A percentile compares a stretch with the other conserved stretches of the same genome.
These are phyloP conservation scores for Megaceryle torquata DNA, from an alignment of 2,113 vertebrate genomes.

Conservation along the genomic window DNA sequence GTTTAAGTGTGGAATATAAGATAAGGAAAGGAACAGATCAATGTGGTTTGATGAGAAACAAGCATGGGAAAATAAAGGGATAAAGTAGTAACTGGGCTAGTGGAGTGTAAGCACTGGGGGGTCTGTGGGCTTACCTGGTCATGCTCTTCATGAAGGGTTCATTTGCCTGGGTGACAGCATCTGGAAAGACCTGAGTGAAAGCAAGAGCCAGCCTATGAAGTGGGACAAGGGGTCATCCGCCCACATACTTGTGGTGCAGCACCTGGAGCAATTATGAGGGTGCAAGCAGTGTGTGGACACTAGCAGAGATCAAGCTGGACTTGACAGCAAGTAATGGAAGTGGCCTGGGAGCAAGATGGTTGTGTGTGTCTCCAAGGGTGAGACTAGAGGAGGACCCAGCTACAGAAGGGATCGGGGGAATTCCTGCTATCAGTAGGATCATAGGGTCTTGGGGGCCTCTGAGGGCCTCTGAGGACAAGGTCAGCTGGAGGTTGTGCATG, in stretches of 20 bases:
- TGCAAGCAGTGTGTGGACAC: no score
- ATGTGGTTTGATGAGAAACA: background rate
- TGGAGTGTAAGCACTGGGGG: background rate
- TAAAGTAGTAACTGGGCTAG: background rate
- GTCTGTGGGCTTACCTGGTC: background rate
- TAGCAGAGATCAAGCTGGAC: background rate
- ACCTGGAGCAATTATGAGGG: rapidly evolving
- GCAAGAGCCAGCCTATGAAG: rapidly evolving
- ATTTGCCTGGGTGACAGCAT: background rate
- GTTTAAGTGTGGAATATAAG: background rate
- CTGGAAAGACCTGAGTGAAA: background rate
- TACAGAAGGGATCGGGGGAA: background rate
- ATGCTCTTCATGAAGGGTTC: background rate
- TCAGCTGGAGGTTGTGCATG: background rate
- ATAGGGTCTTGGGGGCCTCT: background rate
- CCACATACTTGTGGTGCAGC: no score
- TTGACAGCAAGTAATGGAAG: background rate
- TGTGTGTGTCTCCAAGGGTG: background rate
- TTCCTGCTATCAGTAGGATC: background rate
- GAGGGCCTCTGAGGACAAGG: background rate
- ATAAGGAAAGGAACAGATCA: background rate
- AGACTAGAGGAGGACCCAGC: background rate
- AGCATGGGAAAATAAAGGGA: background rate
- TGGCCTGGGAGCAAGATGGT: background rate
- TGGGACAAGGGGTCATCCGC: no score